Conservation (phyloP, 1,140 invertebrate species). For the Heliconius melpomene region DNA sequence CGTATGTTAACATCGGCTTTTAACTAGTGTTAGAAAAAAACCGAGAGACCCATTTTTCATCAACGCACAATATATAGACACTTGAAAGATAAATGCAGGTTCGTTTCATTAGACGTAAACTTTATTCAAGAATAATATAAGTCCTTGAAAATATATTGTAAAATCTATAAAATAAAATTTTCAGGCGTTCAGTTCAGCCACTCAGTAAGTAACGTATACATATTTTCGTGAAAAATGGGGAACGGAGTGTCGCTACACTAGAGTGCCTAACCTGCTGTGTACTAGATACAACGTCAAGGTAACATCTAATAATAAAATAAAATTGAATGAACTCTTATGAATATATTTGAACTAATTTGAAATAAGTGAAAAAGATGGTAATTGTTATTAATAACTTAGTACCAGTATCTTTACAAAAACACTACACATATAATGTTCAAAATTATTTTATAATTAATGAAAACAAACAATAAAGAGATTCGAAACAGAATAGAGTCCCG, state of each 20-base stretch:
- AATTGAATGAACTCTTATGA: no score
- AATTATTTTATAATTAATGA: constrained; percentile 58
- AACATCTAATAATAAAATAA: no score
- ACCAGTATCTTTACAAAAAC: constrained; percentile 20
- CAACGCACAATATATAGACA: constrained; percentile 70
- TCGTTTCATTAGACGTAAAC: constrained; percentile 39
- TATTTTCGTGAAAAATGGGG: no score
- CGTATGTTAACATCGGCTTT: constrained; percentile 65
- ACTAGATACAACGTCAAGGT: no score
- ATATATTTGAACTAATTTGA: no score
- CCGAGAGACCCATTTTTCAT: constrained; percentile 63
- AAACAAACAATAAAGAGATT: constrained; percentile 71
- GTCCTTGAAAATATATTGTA: no score
- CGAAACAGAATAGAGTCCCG: constrained; percentile 76
- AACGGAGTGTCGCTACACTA: no score
- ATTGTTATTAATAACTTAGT: not conserved
- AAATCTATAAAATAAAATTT: no score
- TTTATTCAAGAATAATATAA: no score
- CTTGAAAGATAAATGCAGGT: constrained; percentile 69
- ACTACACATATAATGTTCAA: constrained; percentile 38
- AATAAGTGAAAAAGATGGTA: not conserved
- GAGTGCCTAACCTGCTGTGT: no score
- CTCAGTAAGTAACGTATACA: no score
- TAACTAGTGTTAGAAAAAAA: constrained; percentile 57
- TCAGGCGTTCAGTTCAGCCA: no score